Base-by-base conservation (phyloP, 1,140 invertebrate genomes). In the Saccostrea cuccullata region DNA sequence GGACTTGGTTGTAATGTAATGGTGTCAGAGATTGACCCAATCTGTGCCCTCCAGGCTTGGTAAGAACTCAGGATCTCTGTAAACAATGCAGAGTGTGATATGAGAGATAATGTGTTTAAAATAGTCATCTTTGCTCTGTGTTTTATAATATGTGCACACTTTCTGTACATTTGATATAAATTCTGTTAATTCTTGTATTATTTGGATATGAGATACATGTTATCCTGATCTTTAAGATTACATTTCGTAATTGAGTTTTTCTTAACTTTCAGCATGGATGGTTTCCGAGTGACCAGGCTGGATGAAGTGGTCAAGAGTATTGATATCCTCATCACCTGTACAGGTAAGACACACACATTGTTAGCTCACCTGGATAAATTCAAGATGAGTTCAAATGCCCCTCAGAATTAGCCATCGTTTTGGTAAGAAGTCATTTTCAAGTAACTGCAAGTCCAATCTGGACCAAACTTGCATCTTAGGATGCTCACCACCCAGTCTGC, bases 1-100 rank as follows among this genome's bases (percentile, higher is more conserved):
- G 98, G 98, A 0, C 96, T 99, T 84, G 98, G 98, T 26, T 98
- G 98, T 95, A 97, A 98, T 92, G 98, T 97, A 70, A 99, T 98
- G 94, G 98, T 99, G 23, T 99, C 98, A 82, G 99, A 99, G 96
- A 99, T 99, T 91, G 98, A 99, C 96, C 98, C 99, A 0, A 99
- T 99, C 92, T 99, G 98, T 95, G 98, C 98, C 83, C 96, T 99
- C 67, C 99, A 99, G 96, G 98, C 98, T 4, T 98, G 97, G 97
- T 98, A 95, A 95, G 94, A 93, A 47, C 47, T 47, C 6, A 47
- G 47, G 9, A 6, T 9, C 47, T 47, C 47, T 47, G 47, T 47
- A 47, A 47, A 47, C 47, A 47, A n/a, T 58, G 6, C 55, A 26
- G 26, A 82, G 26, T 64, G 2, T 36, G 64, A 8, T 30, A 11